Evolutionary conservation across 2,888 invertebrate species (phyloP), one percentile per base, ranked within the genome.

Genomic region (Spatulosminthurus flaviceps): DNA sequence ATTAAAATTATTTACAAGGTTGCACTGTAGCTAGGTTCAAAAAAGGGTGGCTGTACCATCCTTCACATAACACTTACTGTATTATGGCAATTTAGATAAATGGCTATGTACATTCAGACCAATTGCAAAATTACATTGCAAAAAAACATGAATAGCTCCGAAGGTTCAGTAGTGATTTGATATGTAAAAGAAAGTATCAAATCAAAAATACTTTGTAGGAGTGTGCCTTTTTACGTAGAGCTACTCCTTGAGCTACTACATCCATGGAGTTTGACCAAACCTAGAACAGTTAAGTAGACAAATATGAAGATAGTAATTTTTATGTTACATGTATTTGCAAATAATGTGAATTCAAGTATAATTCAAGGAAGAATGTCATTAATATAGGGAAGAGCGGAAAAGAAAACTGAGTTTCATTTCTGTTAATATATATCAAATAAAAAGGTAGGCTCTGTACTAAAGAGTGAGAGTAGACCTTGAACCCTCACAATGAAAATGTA

Each of bases 241-340:
- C 73, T 1, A 43, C 64, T 7, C 82, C 81, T 70, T 79, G 77
- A 21, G 81, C 22, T 16, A 82, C 79, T 13, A 73, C 80, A 28
- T 82, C 82, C 74, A 77, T 51, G 26, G 82, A 82, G 16, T 70
- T 81, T 2, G 80, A 77, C 82, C 82, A 82, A 7, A 82, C 82
- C 82, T 82, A 21, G 5, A 77, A 51, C n/a, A n/a, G 26, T 29
- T 21, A 51, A 76, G 41, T 41, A 79, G 51, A 28, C 16, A 60
- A 60, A 60, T 4, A 13, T 21, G 60, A 13, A 5, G 7, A 60
- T 19, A 19, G 19, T 21, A 19, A 60, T 60, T 19, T 4, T 21
- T 60, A 21, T 16, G 16, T 21, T 71, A n/a, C 41, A 22, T 74
- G 61, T 5, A 74, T 16, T 11, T 13, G n/a, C 4, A 75, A 77